These are phyloP conservation scores for Formica selysi DNA, from an alignment of 1,140 invertebrate genomes.

Conservation along the genomic window DNA sequence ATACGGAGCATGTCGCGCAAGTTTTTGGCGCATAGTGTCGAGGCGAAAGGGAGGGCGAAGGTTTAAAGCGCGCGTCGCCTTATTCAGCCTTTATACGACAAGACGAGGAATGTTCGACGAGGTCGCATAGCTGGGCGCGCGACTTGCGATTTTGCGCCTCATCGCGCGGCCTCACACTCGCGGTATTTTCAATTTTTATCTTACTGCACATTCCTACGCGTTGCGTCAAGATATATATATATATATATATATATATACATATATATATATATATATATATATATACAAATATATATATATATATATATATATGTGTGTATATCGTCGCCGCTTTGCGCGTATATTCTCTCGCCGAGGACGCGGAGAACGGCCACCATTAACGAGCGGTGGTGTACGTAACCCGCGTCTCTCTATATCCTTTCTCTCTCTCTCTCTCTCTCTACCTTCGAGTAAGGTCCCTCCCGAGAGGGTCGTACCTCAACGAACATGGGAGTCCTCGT, in stretches of 20 bases:
- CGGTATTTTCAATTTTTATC: slow-evolving; percentile 24
- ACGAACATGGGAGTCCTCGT: slow-evolving; percentile 65
- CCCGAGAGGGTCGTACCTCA: slow-evolving; percentile 63
- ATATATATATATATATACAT: too few relatives aligned
- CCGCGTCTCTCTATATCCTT: slow-evolving; percentile 33
- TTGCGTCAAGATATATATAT: background rate
- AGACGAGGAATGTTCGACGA: slow-evolving; percentile 24
- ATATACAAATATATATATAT: too few relatives aligned
- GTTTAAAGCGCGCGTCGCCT: slow-evolving; percentile 13
- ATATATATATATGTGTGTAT: background rate
- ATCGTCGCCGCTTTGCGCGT: background rate
- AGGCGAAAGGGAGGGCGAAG: background rate
- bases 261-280: too few relatives aligned
- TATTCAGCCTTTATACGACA: slow-evolving; percentile 36
- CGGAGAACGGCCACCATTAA: slow-evolving; percentile 55
- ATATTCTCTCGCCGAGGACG: background rate
- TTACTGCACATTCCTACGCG: slow-evolving; percentile 12
- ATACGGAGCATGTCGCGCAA: slow-evolving; percentile 60
- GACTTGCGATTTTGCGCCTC: background rate
- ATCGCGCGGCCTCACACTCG: background rate
- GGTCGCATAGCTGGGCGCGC: slow-evolving; percentile 25
- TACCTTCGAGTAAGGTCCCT: slow-evolving; percentile 8
- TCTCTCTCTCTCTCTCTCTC: slow-evolving; percentile 25
- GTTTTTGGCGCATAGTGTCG: slow-evolving; percentile 48
- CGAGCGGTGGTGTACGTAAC: slow-evolving; percentile 42